These are phyloP conservation scores for Phlogophora meticulosa DNA, from an alignment of 2,888 invertebrate genomes.

Conservation along the genomic window DNA sequence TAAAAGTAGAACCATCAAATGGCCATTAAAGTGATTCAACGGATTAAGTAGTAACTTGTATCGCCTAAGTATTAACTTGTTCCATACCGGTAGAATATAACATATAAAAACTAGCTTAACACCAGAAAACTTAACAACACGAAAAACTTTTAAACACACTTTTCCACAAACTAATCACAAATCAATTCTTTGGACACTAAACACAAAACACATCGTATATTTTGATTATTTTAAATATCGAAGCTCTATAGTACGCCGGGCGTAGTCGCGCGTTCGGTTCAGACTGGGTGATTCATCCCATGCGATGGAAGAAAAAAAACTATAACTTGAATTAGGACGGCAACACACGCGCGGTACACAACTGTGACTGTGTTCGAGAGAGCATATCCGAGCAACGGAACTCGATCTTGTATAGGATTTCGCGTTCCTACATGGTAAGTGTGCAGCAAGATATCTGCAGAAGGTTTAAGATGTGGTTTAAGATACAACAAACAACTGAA, in stretches of 20 bases:
- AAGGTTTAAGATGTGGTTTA: constrained; percentile 31
- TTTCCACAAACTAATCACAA: constrained; percentile 25
- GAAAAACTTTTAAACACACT: constrained; percentile 3
- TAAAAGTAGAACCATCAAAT: constrained; percentile 36
- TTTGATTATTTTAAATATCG: constrained; percentile 43
- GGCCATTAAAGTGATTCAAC: constrained; percentile 19
- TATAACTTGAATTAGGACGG: constrained; percentile 65
- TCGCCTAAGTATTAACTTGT: constrained; percentile 8
- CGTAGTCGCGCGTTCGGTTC: constrained; percentile 75
- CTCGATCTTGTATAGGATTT: constrained; percentile 62
- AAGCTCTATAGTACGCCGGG: constrained; percentile 57
- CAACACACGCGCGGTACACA: constrained; percentile 64
- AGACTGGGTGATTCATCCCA: constrained; percentile 88
- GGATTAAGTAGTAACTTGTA: constrained; percentile 18
- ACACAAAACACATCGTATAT: constrained; percentile 41
- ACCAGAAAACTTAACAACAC: constrained; percentile 53
- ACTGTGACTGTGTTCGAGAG: constrained; percentile 72
- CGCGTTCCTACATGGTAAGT: constrained; percentile 52
- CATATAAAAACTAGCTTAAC: constrained; percentile 5
- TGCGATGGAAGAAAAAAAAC: constrained; percentile 75
- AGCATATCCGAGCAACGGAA: constrained; percentile 77
- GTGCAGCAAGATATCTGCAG: constrained; percentile 12
- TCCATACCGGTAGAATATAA: neutral
- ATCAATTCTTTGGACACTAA: constrained; percentile 16
- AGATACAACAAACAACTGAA: neutral